A percentile compares a stretch with the other conserved stretches of the same genome.
These are phyloP conservation scores for Tetrax tetrax DNA, from an alignment of 2,113 vertebrate species.

Conservation along the genomic window DNA sequence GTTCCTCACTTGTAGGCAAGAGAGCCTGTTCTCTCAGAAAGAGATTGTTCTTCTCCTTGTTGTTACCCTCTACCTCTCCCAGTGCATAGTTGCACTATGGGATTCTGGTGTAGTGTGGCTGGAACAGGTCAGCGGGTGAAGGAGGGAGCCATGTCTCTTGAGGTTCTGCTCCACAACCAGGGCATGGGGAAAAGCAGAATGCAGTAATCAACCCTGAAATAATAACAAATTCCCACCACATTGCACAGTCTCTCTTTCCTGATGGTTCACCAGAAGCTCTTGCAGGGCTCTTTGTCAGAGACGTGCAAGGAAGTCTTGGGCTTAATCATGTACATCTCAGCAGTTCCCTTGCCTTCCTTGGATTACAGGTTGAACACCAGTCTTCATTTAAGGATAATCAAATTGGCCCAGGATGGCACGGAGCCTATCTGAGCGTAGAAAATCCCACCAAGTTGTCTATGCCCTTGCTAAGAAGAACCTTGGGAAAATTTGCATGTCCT, in stretches of 20 bases:
- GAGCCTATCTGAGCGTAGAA: neutral
- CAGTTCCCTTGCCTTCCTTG: neutral
- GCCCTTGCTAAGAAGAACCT: neutral
- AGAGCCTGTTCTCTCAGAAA: neutral
- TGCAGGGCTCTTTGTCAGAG: neutral
- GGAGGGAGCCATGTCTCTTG: neutral
- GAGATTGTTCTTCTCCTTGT: neutral
- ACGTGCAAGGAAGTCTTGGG: neutral
- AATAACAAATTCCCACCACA: neutral
- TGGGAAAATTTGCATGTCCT: neutral
- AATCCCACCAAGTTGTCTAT: neutral
- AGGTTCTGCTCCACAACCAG: neutral
- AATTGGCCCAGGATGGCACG: neutral
- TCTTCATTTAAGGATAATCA: neutral
- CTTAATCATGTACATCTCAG: neutral
- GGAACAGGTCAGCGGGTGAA: neutral
- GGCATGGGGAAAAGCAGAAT: neutral
- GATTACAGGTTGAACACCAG: neutral
- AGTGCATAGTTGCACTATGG: neutral
- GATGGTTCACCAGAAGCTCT: neutral
- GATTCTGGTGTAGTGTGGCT: neutral
- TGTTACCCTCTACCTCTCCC: neutral
- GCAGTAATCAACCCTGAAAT: neutral
- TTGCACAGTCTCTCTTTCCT: neutral
- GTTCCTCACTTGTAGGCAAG: neutral